Percentiles rank a stretch among this genome's conserved stretches.
Conservation (phyloP, 37 sponge, comb jelly and placozoan genomes). For the Agelas oroides region DNA sequence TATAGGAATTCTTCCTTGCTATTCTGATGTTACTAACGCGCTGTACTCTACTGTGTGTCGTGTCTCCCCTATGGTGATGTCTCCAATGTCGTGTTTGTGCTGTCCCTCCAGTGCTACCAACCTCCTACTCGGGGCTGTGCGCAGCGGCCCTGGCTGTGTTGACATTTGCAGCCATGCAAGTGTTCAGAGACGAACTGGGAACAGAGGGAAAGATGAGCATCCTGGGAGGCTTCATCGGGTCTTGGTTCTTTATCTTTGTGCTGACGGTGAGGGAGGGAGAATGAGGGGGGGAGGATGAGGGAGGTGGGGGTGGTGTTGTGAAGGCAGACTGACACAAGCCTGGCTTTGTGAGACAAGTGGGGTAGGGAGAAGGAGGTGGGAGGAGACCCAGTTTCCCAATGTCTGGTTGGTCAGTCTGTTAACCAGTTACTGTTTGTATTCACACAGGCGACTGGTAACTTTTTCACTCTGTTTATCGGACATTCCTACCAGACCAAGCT, state of each 20-base stretch:
- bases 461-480: conserved; percentile 48
- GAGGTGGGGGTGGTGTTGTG: too few relatives aligned
- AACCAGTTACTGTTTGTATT: too few relatives aligned
- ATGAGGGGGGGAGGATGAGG: neutral
- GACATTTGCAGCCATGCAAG: conserved; percentile 87
- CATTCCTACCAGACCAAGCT: conserved; percentile 56
- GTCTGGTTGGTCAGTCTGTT: too few relatives aligned
- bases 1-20: too few relatives aligned
- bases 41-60: too few relatives aligned
- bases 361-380: too few relatives aligned
- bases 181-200: conserved; percentile 75
- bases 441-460: conserved; percentile 59
- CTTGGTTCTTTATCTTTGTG: conserved; percentile 82
- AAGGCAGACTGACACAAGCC: too few relatives aligned
- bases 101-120: conserved; percentile 69
- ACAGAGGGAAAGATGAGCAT: conserved; percentile 62
- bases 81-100: too few relatives aligned
- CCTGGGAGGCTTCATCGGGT: conserved; percentile 86
- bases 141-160: conserved; percentile 72
- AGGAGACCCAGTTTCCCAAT: too few relatives aligned
- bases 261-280: conserved; percentile 63
- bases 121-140: conserved; percentile 57
- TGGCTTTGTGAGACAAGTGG: too few relatives aligned
- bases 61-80: too few relatives aligned
- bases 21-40: too few relatives aligned